These are phyloP conservation scores for Gastrophryne carolinensis DNA, from an alignment of 2,797 vertebrate genomes.

Conservation along the genomic window DNA sequence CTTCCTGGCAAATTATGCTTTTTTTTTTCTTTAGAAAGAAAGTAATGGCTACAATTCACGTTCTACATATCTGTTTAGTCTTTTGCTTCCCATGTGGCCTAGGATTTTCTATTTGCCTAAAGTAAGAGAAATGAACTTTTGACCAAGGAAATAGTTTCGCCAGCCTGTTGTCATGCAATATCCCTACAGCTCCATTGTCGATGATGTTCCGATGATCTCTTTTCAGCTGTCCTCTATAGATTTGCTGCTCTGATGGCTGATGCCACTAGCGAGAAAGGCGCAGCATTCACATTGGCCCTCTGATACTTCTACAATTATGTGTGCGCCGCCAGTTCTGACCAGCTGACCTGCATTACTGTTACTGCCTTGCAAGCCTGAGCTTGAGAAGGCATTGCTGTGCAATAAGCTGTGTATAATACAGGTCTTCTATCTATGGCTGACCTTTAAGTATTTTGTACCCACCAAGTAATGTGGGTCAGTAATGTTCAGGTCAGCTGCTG, in stretches of 20 bases:
- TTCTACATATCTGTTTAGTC: no score
- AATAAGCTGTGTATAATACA: no score
- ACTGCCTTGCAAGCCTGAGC: not conserved
- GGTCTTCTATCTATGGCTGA: not conserved
- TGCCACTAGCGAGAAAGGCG: not conserved
- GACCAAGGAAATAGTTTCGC: not conserved
- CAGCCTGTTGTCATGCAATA: not conserved
- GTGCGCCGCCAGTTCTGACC: not conserved
- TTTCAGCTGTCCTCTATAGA: not conserved
- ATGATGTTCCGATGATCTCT: not conserved
- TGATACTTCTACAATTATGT: not conserved
- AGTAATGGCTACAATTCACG: no score
- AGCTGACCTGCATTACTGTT: not conserved
- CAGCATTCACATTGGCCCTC: not conserved
- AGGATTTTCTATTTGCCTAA: not conserved
- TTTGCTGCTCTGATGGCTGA: not conserved
- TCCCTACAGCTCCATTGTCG: not conserved
- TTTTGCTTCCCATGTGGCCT: not conserved
- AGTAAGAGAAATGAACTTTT: not conserved
- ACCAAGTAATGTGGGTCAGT: no score
- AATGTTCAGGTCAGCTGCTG: no score
- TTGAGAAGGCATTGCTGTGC: not conserved
- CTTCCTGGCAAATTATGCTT: no score
- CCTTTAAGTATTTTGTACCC: not conserved
- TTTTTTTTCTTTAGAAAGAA: no score